Evolutionary conservation across 2,797 vertebrate genomes (phyloP).

Genomic region (Phoeniculus purpureus): DNA sequence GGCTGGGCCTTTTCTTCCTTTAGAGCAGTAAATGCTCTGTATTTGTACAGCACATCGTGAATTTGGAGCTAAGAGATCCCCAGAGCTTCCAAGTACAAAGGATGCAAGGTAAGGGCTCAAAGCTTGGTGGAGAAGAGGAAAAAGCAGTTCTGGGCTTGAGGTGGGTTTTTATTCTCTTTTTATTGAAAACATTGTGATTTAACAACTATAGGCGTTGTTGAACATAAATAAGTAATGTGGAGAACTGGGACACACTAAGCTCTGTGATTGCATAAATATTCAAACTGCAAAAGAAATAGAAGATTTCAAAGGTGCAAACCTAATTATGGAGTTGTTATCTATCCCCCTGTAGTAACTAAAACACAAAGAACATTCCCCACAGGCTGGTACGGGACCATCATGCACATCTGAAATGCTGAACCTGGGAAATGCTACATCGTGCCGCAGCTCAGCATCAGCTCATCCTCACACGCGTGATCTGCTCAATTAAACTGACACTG

Average conservation of each 20-base stretch:
- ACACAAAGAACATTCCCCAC: neutral
- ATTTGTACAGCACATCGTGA: neutral
- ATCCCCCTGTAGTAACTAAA: constrained; percentile 17
- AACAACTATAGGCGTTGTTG: constrained; percentile 1
- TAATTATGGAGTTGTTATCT: constrained; percentile 16
- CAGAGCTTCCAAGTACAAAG: neutral
- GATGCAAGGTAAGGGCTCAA: neutral
- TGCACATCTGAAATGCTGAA: neutral
- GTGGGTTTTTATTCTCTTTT: neutral
- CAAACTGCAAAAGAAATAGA: constrained; percentile 12
- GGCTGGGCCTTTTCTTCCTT: neutral
- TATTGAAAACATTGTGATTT: constrained; percentile 31
- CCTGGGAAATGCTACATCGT: neutral
- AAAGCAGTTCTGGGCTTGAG: neutral
- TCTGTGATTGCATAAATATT: constrained; percentile 61
- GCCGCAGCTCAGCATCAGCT: neutral
- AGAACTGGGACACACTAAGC: constrained; percentile 30
- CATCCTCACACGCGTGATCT: neutral
- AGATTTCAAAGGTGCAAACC: constrained; percentile 53
- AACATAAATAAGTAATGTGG: constrained; percentile 51
- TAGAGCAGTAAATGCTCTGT: neutral
- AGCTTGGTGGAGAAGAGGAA: neutral
- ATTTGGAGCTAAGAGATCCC: neutral
- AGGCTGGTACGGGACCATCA: neutral
- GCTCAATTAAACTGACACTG: neutral